phyloP scores from a whole-genome alignment of 2,888 invertebrate genomes.

The Sinopyrophorus schimmeli region DNA sequence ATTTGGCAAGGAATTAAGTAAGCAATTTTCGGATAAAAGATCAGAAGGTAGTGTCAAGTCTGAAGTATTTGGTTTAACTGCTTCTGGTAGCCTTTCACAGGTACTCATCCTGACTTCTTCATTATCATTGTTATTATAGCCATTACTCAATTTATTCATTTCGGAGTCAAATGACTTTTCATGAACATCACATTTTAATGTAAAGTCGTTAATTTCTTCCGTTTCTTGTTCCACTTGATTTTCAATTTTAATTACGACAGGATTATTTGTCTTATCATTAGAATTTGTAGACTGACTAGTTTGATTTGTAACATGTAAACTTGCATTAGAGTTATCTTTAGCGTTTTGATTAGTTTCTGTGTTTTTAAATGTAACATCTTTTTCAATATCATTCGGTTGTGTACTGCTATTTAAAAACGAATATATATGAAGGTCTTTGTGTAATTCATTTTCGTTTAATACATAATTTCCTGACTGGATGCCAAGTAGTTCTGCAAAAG shows the following conservation, averaged over 20 bases:
- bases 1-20: slow-evolving; percentile 41
- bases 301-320: too few relatives aligned
- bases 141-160: too few relatives aligned
- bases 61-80: slow-evolving; percentile 9
- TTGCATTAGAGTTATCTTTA: too few relatives aligned
- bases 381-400: too few relatives aligned
- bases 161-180: slow-evolving; percentile 10
- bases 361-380: too few relatives aligned
- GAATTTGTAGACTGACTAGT: too few relatives aligned
- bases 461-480: slow-evolving; percentile 48
- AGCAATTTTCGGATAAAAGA: slow-evolving; percentile 43
- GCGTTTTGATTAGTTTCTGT: too few relatives aligned
- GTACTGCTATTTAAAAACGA: slow-evolving; percentile 5
- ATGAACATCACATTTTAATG: slow-evolving; percentile 15
- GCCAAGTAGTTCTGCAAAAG: slow-evolving; percentile 47
- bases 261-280: too few relatives aligned
- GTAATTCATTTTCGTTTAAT: slow-evolving; percentile 48
- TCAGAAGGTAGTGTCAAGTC: slow-evolving; percentile 37
- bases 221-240: slow-evolving; percentile 2
- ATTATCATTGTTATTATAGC: too few relatives aligned
- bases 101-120: too few relatives aligned
- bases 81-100: too few relatives aligned
- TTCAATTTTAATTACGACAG: neutral
- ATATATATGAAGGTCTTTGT: slow-evolving; percentile 42
- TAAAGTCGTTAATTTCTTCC: slow-evolving; percentile 12